Percentiles rank a stretch among this genome's conserved stretches.
phyloP scores from a whole-genome alignment of 2,113 vertebrate genomes.

The Paralichthys olivaceus region DNA sequence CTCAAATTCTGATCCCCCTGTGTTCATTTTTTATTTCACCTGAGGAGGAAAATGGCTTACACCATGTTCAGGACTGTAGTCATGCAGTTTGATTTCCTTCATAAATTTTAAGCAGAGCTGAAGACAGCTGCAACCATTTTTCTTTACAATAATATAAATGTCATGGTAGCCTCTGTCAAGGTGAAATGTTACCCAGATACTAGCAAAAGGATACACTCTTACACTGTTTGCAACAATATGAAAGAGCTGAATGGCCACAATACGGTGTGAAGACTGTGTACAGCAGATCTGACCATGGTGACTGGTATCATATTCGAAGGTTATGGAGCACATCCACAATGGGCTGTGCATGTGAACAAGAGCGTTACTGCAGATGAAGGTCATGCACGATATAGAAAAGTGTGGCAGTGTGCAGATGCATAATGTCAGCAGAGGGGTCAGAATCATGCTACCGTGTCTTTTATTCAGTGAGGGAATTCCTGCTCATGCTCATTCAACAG shows the following conservation, averaged over 20 bases:
- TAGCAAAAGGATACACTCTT: background rate
- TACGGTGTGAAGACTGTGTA: background rate
- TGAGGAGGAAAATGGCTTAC: background rate
- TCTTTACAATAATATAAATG: background rate
- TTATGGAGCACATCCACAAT: slow-evolving; percentile 30
- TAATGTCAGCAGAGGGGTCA: slow-evolving; percentile 40
- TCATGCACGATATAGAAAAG: slow-evolving; percentile 37
- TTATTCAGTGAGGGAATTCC: slow-evolving; percentile 67
- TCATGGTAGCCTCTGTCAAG: background rate
- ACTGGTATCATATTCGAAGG: slow-evolving; percentile 39
- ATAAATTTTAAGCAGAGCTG: background rate
- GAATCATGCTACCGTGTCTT: slow-evolving; percentile 46
- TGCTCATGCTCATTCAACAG: slow-evolving; percentile 38
- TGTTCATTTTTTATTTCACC: background rate
- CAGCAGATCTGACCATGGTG: background rate
- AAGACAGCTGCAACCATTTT: background rate
- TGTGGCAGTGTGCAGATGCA: slow-evolving; percentile 34
- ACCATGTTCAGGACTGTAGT: background rate
- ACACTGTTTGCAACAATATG: background rate
- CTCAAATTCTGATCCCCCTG: background rate
- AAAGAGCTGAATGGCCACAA: background rate
- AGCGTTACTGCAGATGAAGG: slow-evolving; percentile 47
- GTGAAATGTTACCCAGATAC: background rate
- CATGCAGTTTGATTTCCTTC: background rate
- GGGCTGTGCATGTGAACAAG: slow-evolving; percentile 28